phyloP scores from a whole-genome alignment of 2,797 vertebrate species.

The Peromyscus attwateri region DNA sequence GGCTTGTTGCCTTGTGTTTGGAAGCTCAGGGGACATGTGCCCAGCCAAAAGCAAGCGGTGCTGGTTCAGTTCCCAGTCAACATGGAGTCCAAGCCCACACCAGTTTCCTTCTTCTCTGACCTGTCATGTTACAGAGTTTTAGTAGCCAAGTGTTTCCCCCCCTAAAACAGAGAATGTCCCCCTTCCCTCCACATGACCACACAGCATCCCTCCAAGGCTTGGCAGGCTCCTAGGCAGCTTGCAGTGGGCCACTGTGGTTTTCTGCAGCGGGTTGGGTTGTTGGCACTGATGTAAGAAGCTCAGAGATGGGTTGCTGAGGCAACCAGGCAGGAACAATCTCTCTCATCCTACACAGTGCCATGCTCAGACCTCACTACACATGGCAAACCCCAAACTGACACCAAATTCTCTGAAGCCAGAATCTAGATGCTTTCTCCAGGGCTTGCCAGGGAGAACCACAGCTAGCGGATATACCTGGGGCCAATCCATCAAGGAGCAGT shows the following conservation, averaged over 20 bases:
- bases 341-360: background rate
- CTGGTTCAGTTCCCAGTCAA: background rate
- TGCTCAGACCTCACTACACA: background rate
- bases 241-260: background rate
- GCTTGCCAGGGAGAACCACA: background rate
- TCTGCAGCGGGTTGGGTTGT: background rate
- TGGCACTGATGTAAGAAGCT: constrained; percentile 36
- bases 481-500: background rate
- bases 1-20: background rate
- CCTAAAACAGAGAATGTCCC: background rate
- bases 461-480: background rate
- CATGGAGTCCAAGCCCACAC: background rate
- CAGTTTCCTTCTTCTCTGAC: background rate
- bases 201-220: background rate
- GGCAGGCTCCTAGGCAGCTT: background rate
- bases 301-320: constrained; percentile 4
- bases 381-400: background rate
- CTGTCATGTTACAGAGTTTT: background rate
- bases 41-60: constrained; percentile 27
- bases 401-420: background rate
- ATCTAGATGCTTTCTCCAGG: background rate
- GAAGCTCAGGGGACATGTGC: constrained; percentile 1
- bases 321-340: background rate
- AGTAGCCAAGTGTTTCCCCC: background rate
- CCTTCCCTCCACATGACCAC: background rate